A percentile compares a stretch with the other conserved stretches of the same genome.
Conservation (phyloP, 2,888 invertebrate genomes). For the Aphidoletes aphidimyza region DNA sequence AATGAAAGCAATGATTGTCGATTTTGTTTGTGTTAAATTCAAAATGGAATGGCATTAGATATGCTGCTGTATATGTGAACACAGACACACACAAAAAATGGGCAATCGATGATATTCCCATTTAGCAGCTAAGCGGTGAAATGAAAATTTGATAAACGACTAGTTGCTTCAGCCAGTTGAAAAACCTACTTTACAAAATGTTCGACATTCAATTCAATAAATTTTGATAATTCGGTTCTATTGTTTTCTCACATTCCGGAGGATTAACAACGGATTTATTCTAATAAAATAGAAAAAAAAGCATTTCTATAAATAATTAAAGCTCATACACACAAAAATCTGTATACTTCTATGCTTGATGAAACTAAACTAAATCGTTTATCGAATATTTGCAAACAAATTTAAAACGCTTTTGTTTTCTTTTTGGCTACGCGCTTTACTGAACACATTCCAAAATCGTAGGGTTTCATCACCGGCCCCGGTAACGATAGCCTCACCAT, state of each 20-base stretch:
- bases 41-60: neutral
- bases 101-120: too few relatives aligned
- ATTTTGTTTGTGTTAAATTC: neutral
- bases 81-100: neutral
- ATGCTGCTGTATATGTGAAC: neutral
- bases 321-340: conserved; percentile 36
- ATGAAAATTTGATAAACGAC: conserved; percentile 22
- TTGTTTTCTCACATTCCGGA: too few relatives aligned
- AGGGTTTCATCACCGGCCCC: conserved; percentile 99
- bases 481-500: conserved; percentile 98
- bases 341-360: neutral
- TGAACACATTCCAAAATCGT: conserved; percentile 99
- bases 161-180: conserved; percentile 18
- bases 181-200: neutral
- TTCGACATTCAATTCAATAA: neutral
- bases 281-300: too few relatives aligned
- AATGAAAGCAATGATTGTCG: neutral
- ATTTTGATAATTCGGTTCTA: too few relatives aligned
- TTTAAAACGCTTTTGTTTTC: conserved; percentile 94
- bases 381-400: conserved; percentile 89
- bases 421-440: conserved; percentile 93
- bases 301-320: neutral
- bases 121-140: neutral
- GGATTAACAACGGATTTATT: too few relatives aligned
- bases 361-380: conserved; percentile 59